Base-by-base conservation (phyloP, 2,888 invertebrate species). In the Chloroclysta siterata region DNA sequence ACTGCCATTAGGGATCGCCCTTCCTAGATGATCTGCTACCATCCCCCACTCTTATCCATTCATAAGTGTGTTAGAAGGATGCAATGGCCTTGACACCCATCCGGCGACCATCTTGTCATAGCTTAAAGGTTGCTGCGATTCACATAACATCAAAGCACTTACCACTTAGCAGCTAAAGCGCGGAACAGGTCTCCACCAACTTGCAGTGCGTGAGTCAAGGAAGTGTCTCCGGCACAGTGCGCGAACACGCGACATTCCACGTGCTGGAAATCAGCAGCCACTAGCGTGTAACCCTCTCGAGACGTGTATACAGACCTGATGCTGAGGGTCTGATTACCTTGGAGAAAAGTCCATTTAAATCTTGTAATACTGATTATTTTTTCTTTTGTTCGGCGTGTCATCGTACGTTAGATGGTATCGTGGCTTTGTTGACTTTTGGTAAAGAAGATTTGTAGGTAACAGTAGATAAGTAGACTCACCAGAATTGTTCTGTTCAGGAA, bases 171-270 rank as follows among this genome's bases (percentile, higher is more conserved):
- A 11, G 93, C 88, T 10, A 94, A 82, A 7, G 75, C 81, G 2
- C 67, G 69, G 75, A 94, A 94, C 47, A 94, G 77, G 70, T 94
- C 93, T 1, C 67, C 71, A 0, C 70, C 68, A 4, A 67, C 60
- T 0, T 64, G 59, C 48, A 94, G 83, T 15, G 83, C 82, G 29
- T 46, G 66, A 22, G 75, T 72, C 57, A 93, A 82, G 5, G 51
- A 64, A 11, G 53, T 44, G 78, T 93, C 93, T 47, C 73, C 78
- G 17, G 93, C 87, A 44, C 79, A 79, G 73, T 83, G 84, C 63
- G 94, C 93, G 73, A 92, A 86, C 77, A 94, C 87, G 71, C 94
- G 84, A 68, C 93, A 90, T 82, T 94, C 94, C 65, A 92, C 83
- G 75, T 94, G 94, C 71, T 77, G 76, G 81, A 93, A 94, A 83